phyloP scores from a whole-genome alignment of 1,140 invertebrate species.

The Brachionus manjavacas region DNA sequence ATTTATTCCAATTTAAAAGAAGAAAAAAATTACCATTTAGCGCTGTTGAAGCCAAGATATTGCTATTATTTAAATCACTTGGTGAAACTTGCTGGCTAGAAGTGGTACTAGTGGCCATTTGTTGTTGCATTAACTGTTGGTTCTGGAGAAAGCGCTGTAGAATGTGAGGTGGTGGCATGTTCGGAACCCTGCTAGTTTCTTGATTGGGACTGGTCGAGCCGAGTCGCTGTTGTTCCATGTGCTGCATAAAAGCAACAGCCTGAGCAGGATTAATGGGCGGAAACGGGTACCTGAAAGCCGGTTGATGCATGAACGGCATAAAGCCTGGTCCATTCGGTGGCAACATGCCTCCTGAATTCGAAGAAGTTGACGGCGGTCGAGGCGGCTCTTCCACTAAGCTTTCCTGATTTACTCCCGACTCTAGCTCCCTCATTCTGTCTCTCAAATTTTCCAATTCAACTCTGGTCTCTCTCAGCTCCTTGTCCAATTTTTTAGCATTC shows the following conservation, averaged over 20 bases:
- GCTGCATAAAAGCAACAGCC: conserved; percentile 32
- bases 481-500: conserved; percentile 37
- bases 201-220: not conserved
- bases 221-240: not conserved
- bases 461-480: conserved; percentile 31
- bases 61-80: not conserved
- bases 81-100: conserved; percentile 40
- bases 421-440: not conserved
- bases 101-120: not conserved
- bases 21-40: conserved; percentile 8
- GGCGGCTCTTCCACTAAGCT: not conserved
- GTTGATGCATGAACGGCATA: not conserved
- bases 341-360: not conserved
- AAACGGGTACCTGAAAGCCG: not conserved
- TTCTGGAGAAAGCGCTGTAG: not conserved
- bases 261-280: conserved; percentile 21
- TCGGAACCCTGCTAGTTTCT: not conserved
- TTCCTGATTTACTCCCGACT: not conserved
- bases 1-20: too few species aligned
- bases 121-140: conserved; percentile 17
- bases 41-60: conserved; percentile 13
- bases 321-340: not conserved
- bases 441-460: not conserved
- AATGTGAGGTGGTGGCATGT: not conserved
- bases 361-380: conserved; percentile 5